Evolutionary conservation across 2,888 invertebrate species (phyloP).

Genomic region (Agrotis segetum): DNA sequence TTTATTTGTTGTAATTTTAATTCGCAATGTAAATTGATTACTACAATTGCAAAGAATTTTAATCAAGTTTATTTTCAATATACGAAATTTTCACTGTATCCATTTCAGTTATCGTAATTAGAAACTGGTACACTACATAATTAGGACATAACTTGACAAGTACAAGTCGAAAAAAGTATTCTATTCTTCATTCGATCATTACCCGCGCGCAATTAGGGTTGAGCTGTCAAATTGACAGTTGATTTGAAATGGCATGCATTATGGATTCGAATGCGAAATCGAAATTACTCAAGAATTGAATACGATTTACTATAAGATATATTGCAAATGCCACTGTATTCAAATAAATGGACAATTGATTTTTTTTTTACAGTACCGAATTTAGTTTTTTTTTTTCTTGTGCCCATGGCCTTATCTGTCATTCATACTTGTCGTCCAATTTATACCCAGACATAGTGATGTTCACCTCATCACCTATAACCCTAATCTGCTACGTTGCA

Average conservation of each 20-base stretch:
- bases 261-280: conserved; percentile 20
- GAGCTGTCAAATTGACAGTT: conserved; percentile 45
- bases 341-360: neutral
- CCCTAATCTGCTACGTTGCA: conserved; percentile 44
- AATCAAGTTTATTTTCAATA: conserved; percentile 19
- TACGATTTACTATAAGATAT: neutral
- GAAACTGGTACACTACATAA: conserved; percentile 30
- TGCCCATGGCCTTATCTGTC: neutral
- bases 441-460: conserved; percentile 10
- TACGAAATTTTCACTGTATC: conserved; percentile 16
- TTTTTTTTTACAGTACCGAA: neutral
- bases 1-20: conserved; percentile 49
- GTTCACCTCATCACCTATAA: conserved; percentile 35
- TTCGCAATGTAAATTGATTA: conserved; percentile 20
- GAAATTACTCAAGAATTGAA: conserved; percentile 2
- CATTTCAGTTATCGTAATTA: conserved; percentile 19
- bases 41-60: conserved; percentile 28
- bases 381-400: neutral
- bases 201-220: conserved; percentile 27
- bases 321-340: neutral
- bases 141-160: conserved; percentile 24
- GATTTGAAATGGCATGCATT: conserved; percentile 11
- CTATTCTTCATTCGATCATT: neutral
- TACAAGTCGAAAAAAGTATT: conserved; percentile 14
- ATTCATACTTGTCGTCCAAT: conserved; percentile 6